Base-by-base conservation (phyloP, 2,888 invertebrate species). In the Dryobotodes eremita region DNA sequence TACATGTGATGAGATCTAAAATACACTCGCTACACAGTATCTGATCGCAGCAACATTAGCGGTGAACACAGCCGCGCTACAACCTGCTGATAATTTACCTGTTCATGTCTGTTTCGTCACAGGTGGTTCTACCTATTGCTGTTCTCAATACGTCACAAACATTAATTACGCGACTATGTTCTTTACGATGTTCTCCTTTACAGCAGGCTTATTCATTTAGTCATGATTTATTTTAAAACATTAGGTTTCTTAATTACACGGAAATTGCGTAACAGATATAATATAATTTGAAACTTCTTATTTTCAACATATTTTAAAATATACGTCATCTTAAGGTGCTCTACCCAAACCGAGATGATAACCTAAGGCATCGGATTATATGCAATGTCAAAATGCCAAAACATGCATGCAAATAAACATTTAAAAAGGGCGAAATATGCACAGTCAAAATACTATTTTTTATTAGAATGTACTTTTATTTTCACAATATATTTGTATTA, bases 21-120 rank as follows among this genome's bases (percentile, higher is more conserved):
- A 57, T 31, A 72, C 50, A 53, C 61, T 55, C 2, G 11, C 61
- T 59, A 10, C 20, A 20, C 7, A 36, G 59, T 20, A 75, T 46
- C 36, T 53, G 31, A 42, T 82, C 20, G 55, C n/a, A 50, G 15
- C 23, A 71, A 65, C 48, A 36, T 71, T 59, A 36, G 36, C 26
- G 26, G 57, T 59, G 31, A 80, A 36, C 53, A 48, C 57, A 42
- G 20, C 42, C 53, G 42, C 82, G 42, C n/a, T 20, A 57, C 61
- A 66, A 31, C 15, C 61, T 61, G 69, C 82, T 46, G 53, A 55
- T 75, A 66, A 86, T 57, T 2, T 50, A 74, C 55, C 61, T 53
- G 66, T 55, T 61, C 26, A 42, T n/a, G n/a, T 77, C 17, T 57
- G 65, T 71, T 31, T 48, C 59, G 86, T 86, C 86, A 71, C 86